Conservation (phyloP, 2,113 vertebrate species). For the Gadus chalcogrammus region DNA sequence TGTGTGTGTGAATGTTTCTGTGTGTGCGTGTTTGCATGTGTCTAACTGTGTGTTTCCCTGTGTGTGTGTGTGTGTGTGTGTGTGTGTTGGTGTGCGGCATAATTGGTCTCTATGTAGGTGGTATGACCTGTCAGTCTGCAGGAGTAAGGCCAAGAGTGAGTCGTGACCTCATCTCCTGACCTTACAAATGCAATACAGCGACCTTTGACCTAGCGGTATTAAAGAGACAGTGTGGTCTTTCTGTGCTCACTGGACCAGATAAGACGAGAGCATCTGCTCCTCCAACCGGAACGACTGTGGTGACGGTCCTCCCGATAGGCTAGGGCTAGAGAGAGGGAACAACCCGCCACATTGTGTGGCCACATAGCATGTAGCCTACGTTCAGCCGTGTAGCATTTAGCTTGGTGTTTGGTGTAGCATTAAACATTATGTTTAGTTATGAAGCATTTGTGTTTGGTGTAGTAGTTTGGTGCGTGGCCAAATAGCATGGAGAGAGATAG, state of each 20-base stretch:
- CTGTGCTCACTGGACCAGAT: background rate
- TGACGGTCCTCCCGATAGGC: background rate
- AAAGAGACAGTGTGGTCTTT: slow-evolving; percentile 6
- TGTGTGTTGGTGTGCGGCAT: background rate
- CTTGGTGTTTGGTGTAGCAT: too few relatives aligned
- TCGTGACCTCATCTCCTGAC: background rate
- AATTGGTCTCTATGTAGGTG: slow-evolving; percentile 10
- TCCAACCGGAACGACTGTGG: background rate
- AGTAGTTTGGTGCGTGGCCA: too few relatives aligned
- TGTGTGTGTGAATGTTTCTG: background rate
- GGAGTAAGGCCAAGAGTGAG: background rate
- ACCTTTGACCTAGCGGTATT: background rate
- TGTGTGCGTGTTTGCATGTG: background rate
- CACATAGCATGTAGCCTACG: background rate
- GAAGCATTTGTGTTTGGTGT: too few relatives aligned
- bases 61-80: background rate
- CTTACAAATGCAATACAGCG: slow-evolving; percentile 8
- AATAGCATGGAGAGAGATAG: background rate
- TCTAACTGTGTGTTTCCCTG: background rate
- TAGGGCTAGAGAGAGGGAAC: background rate
- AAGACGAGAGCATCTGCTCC: background rate
- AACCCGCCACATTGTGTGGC: background rate
- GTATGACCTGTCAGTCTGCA: slow-evolving; percentile 1
- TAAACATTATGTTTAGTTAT: too few relatives aligned
- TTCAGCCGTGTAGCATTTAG: too few relatives aligned